Percentiles rank a stretch among this genome's conserved stretches.
phyloP scores from a whole-genome alignment of 2,888 invertebrate species.

The Didymodactylos carnosus region DNA sequence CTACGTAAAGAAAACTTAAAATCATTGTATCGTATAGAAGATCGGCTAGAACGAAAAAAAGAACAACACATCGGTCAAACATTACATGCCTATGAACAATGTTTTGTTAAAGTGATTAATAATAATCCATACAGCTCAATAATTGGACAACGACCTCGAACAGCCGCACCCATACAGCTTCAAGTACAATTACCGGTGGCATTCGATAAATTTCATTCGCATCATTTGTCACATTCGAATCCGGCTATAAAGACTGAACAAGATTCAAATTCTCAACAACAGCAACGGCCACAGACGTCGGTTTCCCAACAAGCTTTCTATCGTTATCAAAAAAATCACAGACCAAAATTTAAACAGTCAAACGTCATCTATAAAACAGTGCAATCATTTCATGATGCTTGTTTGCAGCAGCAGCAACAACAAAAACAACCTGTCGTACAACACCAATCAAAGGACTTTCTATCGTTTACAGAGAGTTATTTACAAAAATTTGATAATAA shows the following conservation, averaged over 20 bases:
- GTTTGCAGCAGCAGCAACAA: not conserved
- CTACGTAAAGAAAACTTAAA: not conserved
- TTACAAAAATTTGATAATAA: not conserved
- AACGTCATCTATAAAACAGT: too few species aligned
- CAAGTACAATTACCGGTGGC: too few species aligned
- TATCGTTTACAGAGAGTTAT: not conserved
- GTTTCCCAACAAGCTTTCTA: not conserved
- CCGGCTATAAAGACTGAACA: too few species aligned
- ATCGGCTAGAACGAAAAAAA: not conserved
- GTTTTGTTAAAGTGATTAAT: not conserved
- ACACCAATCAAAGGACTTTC: too few species aligned
- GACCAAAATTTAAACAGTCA: not conserved
- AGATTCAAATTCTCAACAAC: too few species aligned
- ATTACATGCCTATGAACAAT: not conserved
- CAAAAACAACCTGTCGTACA: too few species aligned
- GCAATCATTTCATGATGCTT: not conserved
- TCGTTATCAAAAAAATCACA: not conserved
- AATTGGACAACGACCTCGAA: not conserved
- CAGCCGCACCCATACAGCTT: not conserved
- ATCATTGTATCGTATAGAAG: not conserved
- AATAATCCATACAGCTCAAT: not conserved
- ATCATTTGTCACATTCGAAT: not conserved
- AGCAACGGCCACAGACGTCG: not conserved
- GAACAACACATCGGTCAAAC: not conserved
- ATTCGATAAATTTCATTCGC: not conserved